A percentile compares a stretch with the other conserved stretches of the same genome.
phyloP scores from a whole-genome alignment of 2,888 invertebrate species.

The Agriopis aurantiaria region DNA sequence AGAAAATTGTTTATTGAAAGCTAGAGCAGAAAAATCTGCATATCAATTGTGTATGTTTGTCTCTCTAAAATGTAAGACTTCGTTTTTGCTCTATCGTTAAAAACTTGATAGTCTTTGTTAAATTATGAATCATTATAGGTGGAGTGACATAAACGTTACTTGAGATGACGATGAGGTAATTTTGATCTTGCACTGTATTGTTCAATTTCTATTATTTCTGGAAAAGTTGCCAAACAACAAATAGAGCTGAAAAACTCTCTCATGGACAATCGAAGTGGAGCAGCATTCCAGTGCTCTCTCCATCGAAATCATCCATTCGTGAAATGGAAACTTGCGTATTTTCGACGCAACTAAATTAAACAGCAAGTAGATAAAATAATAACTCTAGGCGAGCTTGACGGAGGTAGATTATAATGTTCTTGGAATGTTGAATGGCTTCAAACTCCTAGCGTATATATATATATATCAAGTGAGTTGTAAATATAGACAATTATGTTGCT shows the following conservation, averaged over 20 bases:
- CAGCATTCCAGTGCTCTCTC: constrained; percentile 66
- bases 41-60: too few species aligned
- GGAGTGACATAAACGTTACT: background rate
- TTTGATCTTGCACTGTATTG: constrained; percentile 27
- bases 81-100: background rate
- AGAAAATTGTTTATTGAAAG: too few species aligned
- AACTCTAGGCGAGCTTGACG: constrained; percentile 1
- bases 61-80: too few species aligned
- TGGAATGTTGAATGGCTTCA: constrained; percentile 1
- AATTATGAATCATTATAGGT: background rate
- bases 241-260: constrained; percentile 49
- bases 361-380: constrained; percentile 24
- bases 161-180: constrained; percentile 13
- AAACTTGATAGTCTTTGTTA: background rate
- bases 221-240: constrained; percentile 44
- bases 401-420: background rate
- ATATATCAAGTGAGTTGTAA: background rate
- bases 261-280: constrained; percentile 43
- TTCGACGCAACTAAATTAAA: constrained; percentile 30
- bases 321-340: constrained; percentile 68
- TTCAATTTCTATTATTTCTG: constrained; percentile 35
- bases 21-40: too few species aligned
- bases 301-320: constrained; percentile 71
- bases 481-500: background rate
- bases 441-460: too few species aligned